Evolutionary conservation across 2,113 vertebrate species (phyloP), one percentile per base, ranked within the genome.

Genomic region (Uropsilus gracilis): DNA sequence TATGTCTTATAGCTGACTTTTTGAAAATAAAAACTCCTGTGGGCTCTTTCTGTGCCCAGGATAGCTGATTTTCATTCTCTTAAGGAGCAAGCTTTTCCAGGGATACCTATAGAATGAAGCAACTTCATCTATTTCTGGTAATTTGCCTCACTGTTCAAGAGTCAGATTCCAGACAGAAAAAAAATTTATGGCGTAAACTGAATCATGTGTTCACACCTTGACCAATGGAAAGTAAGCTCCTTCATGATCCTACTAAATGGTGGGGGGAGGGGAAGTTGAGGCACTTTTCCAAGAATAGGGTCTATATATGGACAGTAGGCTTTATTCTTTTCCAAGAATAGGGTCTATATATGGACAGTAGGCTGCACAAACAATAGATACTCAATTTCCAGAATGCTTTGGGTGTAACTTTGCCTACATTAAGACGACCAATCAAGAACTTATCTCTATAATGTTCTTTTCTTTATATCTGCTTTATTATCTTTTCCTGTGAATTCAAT

Each of bases 401-500:
- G 20, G 20, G 32, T 64, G 4, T 66, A 86, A 89, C 22, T 34
- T 85, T 34, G 32, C 24, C 69, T 89, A 48, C 89, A 82, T 81
- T 53, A 85, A 93, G 39, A 83, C 53, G 75, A 75, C 6, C 7
- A 32, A 8, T 69, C 44, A 94, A n/a, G 24, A 13, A 78, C 26
- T 78, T 42, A 10, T 81, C 8, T 66, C 18, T 69, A 20, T 53
- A 66, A 39, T 42, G n/a, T 84, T 69, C 34, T 39, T 64, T 73
- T 57, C 28, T 72, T 50, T 57, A 22, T 80, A 68, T 64, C 68
- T 85, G 12, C 1, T 48, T 28, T 16, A 42, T 72, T 83, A 6
- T 61, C n/a, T 94, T 17, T 82, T 90, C 91, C 28, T 86, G n/a
- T 75, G 12, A 94, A 57, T 81, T 59, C 28, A 72, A 3, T 81